Conservation (phyloP, 2,113 vertebrate species). For the Chloropsis hardwickii region DNA sequence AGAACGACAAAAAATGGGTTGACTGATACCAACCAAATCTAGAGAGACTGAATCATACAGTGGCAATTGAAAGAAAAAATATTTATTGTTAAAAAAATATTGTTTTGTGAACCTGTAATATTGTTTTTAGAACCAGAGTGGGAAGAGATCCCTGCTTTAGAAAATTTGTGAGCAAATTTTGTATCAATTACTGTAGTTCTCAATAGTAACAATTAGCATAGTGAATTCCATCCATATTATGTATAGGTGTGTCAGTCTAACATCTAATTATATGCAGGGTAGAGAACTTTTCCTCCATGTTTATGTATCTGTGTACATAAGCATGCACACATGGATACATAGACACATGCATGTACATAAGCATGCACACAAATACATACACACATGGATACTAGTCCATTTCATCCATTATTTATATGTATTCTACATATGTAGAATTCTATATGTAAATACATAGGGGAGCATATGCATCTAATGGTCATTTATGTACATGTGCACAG, state of each 20-base stretch:
- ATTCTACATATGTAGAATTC: background rate
- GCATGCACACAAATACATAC: too few relatives aligned
- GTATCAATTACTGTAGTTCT: background rate
- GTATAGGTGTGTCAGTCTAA: background rate
- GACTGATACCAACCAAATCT: background rate
- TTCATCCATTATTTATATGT: background rate
- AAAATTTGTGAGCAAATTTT: background rate
- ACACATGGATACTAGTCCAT: background rate
- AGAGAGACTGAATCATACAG: background rate
- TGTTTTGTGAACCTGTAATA: background rate
- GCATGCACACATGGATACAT: too few relatives aligned
- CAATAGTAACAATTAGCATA: background rate
- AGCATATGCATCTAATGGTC: background rate
- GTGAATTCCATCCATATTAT: background rate
- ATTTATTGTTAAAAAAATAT: background rate
- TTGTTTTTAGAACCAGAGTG: background rate
- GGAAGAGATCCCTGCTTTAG: background rate
- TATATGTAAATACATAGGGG: fast-evolving
- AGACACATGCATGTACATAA: background rate
- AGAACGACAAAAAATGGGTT: background rate
- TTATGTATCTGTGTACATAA: background rate
- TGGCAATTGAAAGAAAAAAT: background rate
- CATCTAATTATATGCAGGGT: background rate
- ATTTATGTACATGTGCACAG: background rate
- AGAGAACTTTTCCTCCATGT: background rate